Percentiles rank a stretch among this genome's conserved stretches.
These are phyloP conservation scores for Gallinago nigripennis DNA, from an alignment of 2,797 vertebrate genomes.

Conservation along the genomic window DNA sequence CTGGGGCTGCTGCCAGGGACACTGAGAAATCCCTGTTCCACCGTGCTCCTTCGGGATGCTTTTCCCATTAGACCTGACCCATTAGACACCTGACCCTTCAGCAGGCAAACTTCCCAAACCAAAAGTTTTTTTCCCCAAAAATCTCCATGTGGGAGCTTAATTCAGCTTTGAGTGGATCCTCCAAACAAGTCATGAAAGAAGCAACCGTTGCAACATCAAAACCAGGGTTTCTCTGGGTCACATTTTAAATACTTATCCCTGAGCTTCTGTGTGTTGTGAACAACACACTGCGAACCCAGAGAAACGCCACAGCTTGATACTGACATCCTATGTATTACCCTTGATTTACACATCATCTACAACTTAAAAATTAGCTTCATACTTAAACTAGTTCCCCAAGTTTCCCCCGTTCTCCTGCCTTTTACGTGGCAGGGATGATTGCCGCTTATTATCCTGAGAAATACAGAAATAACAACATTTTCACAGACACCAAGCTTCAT, in stretches of 20 bases:
- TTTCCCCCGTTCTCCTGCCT: constrained; percentile 62
- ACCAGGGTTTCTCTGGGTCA: constrained; percentile 72
- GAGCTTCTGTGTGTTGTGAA: constrained; percentile 78
- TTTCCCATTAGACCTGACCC: not conserved
- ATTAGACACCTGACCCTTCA: not conserved
- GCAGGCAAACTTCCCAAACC: not conserved
- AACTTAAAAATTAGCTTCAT: constrained; percentile 61
- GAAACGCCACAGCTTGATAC: constrained; percentile 50
- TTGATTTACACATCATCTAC: constrained; percentile 55
- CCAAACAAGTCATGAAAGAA: constrained; percentile 43
- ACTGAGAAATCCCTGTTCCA: not conserved
- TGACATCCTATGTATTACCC: not conserved
- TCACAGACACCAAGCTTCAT: constrained; percentile 66
- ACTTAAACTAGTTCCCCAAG: constrained; percentile 53
- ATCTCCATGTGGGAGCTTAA: not conserved
- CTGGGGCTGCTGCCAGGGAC: not conserved
- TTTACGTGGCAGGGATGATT: constrained; percentile 71
- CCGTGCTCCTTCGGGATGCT: accelerated
- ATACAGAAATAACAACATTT: constrained; percentile 73
- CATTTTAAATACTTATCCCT: constrained; percentile 85
- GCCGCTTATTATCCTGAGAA: constrained; percentile 79
- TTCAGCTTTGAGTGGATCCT: not conserved
- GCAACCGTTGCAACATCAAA: constrained; percentile 56
- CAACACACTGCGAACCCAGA: constrained; percentile 65
- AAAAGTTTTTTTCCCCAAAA: not conserved